A percentile compares a stretch with the other conserved stretches of the same genome.
Conservation (phyloP, 2,113 vertebrate species). For the Nestor notabilis region DNA sequence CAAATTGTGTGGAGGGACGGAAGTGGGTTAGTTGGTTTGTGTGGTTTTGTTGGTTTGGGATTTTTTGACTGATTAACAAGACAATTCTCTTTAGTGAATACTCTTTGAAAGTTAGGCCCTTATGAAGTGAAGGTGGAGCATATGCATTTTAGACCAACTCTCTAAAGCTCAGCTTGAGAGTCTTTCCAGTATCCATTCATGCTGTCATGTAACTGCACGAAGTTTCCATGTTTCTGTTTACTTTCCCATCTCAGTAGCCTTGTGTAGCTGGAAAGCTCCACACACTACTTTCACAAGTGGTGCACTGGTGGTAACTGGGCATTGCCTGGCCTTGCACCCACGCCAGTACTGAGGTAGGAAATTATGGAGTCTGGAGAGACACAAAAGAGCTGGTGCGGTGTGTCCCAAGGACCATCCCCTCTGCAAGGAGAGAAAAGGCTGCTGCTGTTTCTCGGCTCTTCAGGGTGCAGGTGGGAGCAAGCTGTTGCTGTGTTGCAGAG, state of each 20-base stretch:
- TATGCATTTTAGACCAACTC: background rate
- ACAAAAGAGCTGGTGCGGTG: fast-evolving
- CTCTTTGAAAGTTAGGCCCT: background rate
- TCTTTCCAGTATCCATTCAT: background rate
- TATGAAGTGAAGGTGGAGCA: background rate
- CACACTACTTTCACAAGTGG: fast-evolving
- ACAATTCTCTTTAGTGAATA: background rate
- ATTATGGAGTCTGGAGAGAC: background rate
- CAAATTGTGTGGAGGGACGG: background rate
- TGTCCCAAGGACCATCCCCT: background rate
- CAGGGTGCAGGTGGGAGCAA: background rate
- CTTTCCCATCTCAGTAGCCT: background rate
- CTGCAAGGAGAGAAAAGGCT: background rate
- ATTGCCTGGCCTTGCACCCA: fast-evolving
- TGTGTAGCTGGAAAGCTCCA: background rate
- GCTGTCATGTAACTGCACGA: background rate
- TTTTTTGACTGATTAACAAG: background rate
- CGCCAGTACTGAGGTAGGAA: background rate
- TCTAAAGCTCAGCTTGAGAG: background rate
- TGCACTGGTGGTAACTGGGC: background rate
- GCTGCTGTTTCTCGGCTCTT: background rate
- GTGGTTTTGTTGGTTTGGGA: background rate
- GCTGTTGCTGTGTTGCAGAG: background rate
- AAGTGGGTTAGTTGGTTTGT: background rate
- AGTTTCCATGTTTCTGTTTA: background rate